Conservation (phyloP, 2,113 vertebrate species). For the Pandion haliaetus region DNA sequence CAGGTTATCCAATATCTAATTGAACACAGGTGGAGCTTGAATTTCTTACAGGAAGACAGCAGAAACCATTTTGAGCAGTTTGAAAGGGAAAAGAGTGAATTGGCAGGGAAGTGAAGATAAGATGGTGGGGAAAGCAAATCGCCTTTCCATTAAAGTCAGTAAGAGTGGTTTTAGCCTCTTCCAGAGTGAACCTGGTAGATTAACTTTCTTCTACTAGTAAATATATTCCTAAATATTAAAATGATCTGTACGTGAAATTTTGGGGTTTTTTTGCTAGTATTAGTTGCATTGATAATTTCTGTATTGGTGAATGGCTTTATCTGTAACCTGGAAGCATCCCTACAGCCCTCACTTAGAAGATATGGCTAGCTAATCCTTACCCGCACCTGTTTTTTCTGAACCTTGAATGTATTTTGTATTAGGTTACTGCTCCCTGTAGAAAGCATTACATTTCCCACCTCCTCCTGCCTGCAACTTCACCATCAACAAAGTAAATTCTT, state of each 20-base stretch:
- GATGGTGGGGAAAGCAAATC: neutral
- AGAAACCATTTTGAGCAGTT: slow-evolving; percentile 18
- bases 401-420: neutral
- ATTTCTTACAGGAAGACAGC: neutral
- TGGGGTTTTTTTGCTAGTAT: neutral
- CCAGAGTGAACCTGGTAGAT: neutral
- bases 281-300: neutral
- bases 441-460: neutral
- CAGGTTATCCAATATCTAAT: slow-evolving; percentile 60
- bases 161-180: neutral
- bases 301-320: neutral
- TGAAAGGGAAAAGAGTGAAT: neutral
- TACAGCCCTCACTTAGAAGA: neutral
- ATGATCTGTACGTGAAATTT: neutral
- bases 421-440: neutral
- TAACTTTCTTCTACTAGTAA: neutral
- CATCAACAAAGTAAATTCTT: neutral
- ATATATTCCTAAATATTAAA: neutral
- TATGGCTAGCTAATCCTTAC: neutral
- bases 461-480: neutral
- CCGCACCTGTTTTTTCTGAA: neutral
- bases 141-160: neutral
- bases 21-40: slow-evolving; percentile 50
- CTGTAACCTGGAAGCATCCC: neutral
- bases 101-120: neutral